Conservation (phyloP, 2,113 vertebrate genomes). For the Charina bottae region DNA sequence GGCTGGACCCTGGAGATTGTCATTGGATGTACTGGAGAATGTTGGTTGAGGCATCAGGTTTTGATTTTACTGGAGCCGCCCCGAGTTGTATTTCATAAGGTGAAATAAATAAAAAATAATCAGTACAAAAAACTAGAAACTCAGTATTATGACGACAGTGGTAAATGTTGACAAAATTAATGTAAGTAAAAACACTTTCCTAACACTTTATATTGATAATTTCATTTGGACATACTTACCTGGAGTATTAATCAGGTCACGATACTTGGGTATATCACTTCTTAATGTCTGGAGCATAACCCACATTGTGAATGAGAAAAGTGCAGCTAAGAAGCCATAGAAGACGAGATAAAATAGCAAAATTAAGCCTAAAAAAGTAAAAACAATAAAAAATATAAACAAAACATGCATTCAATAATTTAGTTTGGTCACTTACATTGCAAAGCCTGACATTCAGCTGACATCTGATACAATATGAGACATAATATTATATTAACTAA, state of each 20-base stretch:
- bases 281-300: slow-evolving; percentile 94
- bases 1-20: not conserved
- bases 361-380: slow-evolving; percentile 84
- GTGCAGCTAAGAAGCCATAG: slow-evolving; percentile 93
- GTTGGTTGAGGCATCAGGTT: not conserved
- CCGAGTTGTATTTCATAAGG: not conserved
- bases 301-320: slow-evolving; percentile 97
- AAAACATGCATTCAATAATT: not conserved
- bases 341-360: slow-evolving; percentile 95
- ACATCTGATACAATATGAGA: not conserved
- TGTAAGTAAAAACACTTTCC: not conserved
- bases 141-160: not conserved
- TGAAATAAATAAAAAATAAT: not conserved
- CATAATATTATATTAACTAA: not conserved
- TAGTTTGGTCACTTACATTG: not conserved
- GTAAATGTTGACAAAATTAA: not conserved
- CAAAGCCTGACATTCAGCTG: not conserved
- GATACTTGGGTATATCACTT: slow-evolving; percentile 87
- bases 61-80: not conserved
- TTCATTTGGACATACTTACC: slow-evolving; percentile 73
- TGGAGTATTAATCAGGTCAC: slow-evolving; percentile 89
- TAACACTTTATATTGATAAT: not conserved
- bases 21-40: not conserved
- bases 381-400: not conserved
- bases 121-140: not conserved